Percentiles rank a stretch among this genome's conserved stretches.
Evolutionary conservation across 1,140 invertebrate genomes (phyloP).

Genomic region (Sarcophaga bullata): DNA sequence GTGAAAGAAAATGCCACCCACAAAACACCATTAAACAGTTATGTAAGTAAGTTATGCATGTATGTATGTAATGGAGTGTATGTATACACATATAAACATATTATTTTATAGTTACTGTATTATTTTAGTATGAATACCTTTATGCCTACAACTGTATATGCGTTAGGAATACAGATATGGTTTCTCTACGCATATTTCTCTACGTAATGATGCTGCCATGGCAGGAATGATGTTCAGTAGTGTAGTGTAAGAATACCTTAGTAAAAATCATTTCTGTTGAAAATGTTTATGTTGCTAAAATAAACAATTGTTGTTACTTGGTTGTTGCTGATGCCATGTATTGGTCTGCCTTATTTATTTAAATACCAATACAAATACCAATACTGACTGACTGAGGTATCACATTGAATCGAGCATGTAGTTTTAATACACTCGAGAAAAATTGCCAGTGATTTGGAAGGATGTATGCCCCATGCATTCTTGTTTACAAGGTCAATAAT

Average conservation of each 20-base stretch:
- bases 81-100: background rate
- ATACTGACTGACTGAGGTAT: background rate
- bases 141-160: background rate
- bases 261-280: constrained; percentile 25
- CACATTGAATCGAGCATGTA: too few species aligned
- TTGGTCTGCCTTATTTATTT: constrained; percentile 21
- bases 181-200: too few species aligned
- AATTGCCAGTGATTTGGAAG: too few species aligned
- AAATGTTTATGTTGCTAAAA: constrained; percentile 37
- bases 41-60: background rate
- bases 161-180: too few species aligned
- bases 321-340: constrained; percentile 2
- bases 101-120: background rate
- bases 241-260: background rate
- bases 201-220: too few species aligned
- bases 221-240: too few species aligned
- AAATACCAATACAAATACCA: background rate
- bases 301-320: constrained; percentile 21
- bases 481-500: too few species aligned
- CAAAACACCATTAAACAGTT: too few species aligned
- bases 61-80: background rate
- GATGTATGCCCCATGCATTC: too few species aligned
- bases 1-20: too few species aligned
- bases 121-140: background rate
- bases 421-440: too few species aligned